These are phyloP conservation scores for Rhopalosiphum padi DNA, from an alignment of 1,140 invertebrate genomes.

Conservation along the genomic window DNA sequence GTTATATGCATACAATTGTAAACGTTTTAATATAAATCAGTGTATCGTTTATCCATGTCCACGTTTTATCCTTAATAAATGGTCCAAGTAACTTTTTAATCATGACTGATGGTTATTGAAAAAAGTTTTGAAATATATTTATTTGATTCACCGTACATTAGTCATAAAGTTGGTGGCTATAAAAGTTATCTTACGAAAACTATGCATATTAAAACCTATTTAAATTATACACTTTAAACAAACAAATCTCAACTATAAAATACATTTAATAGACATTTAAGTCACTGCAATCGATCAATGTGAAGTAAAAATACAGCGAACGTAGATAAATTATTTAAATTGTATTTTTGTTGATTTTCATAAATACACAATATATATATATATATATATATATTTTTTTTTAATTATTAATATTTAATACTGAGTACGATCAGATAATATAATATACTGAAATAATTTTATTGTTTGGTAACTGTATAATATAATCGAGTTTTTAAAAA, in stretches of 20 bases:
- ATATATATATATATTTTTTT: background rate
- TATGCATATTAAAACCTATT: background rate
- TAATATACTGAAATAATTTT: too few species aligned
- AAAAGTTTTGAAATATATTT: conserved; percentile 15
- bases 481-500: too few species aligned
- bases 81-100: background rate
- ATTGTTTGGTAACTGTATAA: too few species aligned
- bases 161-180: background rate
- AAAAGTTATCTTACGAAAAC: background rate
- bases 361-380: background rate
- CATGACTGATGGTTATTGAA: background rate
- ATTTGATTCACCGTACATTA: background rate
- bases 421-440: background rate
- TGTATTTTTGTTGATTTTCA: background rate
- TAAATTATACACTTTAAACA: background rate
- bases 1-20: background rate
- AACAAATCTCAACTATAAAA: background rate
- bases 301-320: background rate
- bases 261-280: background rate
- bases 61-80: conserved; percentile 5
- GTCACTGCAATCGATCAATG: background rate
- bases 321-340: background rate
- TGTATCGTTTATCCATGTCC: background rate
- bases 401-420: background rate
- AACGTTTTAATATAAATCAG: background rate